Conservation (phyloP, 1,140 invertebrate genomes). For the Frieseomelitta varia region DNA sequence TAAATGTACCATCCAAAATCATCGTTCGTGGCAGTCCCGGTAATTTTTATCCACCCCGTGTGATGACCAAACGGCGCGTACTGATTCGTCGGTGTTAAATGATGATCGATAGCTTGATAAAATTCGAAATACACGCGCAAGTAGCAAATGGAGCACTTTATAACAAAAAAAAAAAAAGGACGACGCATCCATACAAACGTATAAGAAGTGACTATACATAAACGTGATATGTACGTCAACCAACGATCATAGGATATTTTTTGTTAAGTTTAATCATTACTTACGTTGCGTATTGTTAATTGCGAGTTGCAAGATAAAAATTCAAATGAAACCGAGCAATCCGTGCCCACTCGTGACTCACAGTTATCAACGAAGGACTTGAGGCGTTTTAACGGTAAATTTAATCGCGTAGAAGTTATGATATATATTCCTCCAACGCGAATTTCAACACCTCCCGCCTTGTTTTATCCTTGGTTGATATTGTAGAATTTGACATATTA, state of each 20-base stretch:
- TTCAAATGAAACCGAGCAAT: not conserved
- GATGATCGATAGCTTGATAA: conserved; percentile 35
- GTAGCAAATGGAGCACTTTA: not conserved
- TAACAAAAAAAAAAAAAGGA: not conserved
- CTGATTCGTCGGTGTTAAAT: conserved; percentile 31
- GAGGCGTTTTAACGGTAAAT: too few species aligned
- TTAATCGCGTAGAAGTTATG: not conserved
- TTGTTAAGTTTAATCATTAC: not conserved
- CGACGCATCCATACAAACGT: not conserved
- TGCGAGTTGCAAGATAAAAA: not conserved
- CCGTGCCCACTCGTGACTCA: not conserved
- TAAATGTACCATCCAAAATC: not conserved
- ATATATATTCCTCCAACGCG: not conserved
- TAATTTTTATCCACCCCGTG: conserved; percentile 38
- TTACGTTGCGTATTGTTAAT: not conserved
- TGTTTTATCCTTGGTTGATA: not conserved
- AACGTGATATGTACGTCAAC: not conserved
- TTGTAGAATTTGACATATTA: too few species aligned
- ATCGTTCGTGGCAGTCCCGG: conserved; percentile 4
- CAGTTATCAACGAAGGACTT: not conserved
- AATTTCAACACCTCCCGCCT: not conserved
- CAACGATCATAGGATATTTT: not conserved
- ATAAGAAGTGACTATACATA: not conserved
- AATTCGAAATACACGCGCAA: conserved; percentile 10
- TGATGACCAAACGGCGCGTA: conserved; percentile 27